These are phyloP conservation scores for Drosophila virilis DNA, from an alignment of 1,140 invertebrate species.

Conservation along the genomic window DNA sequence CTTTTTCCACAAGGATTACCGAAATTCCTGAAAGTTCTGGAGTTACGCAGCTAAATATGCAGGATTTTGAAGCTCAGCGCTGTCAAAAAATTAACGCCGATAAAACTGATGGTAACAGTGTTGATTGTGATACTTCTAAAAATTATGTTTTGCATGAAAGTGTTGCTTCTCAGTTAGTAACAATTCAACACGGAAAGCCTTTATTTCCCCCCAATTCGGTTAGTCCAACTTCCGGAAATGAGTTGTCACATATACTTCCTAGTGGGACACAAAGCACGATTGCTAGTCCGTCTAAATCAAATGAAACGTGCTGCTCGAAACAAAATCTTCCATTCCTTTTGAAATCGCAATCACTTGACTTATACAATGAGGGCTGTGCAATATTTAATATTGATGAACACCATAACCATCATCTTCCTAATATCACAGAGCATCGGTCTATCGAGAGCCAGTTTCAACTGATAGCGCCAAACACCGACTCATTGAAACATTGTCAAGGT, in stretches of 20 bases:
- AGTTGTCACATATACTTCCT: not conserved
- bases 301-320: not conserved
- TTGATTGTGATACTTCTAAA: not conserved
- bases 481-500: conserved; percentile 5
- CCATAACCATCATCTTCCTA: conserved; percentile 23
- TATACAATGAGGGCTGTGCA: conserved; percentile 32
- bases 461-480: conserved; percentile 3
- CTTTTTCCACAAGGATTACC: not conserved
- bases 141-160: not conserved
- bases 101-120: not conserved
- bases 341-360: conserved; percentile 55
- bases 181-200: not conserved
- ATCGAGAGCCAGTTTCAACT: conserved; percentile 17
- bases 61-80: not conserved
- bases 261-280: not conserved
- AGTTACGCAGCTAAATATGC: conserved; percentile 9
- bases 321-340: conserved; percentile 20
- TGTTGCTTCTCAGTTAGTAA: not conserved
- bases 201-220: too few relatives aligned
- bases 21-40: not conserved
- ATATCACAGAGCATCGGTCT: conserved; percentile 36
- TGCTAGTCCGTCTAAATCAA: not conserved
- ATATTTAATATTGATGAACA: conserved; percentile 15
- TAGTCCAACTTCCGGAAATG: not conserved
- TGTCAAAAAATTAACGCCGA: not conserved